A percentile compares a stretch with the other conserved stretches of the same genome.
phyloP scores from a whole-genome alignment of 2,888 invertebrate species.

The Standfussiana lucernea region DNA sequence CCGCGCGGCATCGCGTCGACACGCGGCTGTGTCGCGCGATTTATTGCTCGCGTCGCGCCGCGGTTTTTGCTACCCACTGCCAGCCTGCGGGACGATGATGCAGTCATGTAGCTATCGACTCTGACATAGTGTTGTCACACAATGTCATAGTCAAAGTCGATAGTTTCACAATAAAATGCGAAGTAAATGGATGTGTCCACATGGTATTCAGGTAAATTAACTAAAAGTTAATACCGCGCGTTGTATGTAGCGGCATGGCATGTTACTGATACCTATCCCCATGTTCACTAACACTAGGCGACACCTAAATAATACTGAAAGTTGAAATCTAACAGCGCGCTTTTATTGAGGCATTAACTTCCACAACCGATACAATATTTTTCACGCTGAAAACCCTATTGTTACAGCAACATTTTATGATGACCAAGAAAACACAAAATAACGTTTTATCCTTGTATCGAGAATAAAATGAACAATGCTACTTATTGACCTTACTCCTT shows the following conservation, averaged over 20 bases:
- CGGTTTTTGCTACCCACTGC: slow-evolving; percentile 48
- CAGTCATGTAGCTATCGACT: slow-evolving; percentile 1
- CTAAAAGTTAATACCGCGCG: not conserved
- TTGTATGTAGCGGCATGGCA: not conserved
- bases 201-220: not conserved
- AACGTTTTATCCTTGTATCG: not conserved
- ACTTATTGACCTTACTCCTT: slow-evolving; percentile 13
- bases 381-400: not conserved
- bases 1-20: slow-evolving; percentile 51
- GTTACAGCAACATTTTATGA: not conserved
- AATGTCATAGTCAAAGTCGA: not conserved
- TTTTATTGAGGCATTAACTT: not conserved
- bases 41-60: slow-evolving; percentile 47
- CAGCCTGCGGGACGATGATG: slow-evolving; percentile 14
- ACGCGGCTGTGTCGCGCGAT: slow-evolving; percentile 39
- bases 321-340: not conserved
- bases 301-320: not conserved
- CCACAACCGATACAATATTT: not conserved
- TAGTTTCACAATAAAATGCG: not conserved
- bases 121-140: not conserved
- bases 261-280: not conserved
- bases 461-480: not conserved
- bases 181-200: not conserved
- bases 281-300: not conserved
- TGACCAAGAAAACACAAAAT: not conserved